Evolutionary conservation across 2,797 vertebrate species (phyloP).

Genomic region (Ciconia nigra): DNA sequence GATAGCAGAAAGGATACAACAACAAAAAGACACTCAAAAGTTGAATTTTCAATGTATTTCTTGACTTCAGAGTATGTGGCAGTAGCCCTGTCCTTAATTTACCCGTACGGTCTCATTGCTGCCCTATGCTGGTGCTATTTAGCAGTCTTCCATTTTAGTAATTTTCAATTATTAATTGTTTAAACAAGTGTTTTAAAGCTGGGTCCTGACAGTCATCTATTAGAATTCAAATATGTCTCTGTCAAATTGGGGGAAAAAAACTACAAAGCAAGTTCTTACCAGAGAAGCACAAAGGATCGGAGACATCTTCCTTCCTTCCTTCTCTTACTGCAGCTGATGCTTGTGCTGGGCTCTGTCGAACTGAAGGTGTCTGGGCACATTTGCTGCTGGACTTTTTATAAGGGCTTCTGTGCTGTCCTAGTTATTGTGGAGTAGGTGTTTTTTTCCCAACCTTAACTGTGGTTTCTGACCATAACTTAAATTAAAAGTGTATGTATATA

Average conservation of each 20-base stretch:
- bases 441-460: not conserved
- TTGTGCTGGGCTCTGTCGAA: not conserved
- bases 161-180: not conserved
- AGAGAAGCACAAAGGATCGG: not conserved
- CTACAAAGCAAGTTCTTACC: slow-evolving; percentile 4
- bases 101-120: fast-evolving
- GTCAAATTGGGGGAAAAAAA: fast-evolving
- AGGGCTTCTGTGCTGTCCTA: not conserved
- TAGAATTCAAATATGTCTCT: not conserved
- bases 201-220: not conserved
- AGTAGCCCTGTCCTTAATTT: fast-evolving
- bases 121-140: not conserved
- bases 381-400: slow-evolving; percentile 44
- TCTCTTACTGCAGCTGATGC: not conserved
- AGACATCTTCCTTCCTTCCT: not conserved
- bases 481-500: not conserved
- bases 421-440: not conserved
- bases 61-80: not conserved
- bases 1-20: not conserved
- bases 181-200: not conserved
- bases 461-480: slow-evolving; percentile 32
- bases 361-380: not conserved
- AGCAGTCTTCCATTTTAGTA: not conserved
- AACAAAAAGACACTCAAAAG: not conserved
- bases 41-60: not conserved